Evolutionary conservation across 2,888 invertebrate species (phyloP), one percentile per base, ranked within the genome.

Genomic region (Willowsia nigromaculata): DNA sequence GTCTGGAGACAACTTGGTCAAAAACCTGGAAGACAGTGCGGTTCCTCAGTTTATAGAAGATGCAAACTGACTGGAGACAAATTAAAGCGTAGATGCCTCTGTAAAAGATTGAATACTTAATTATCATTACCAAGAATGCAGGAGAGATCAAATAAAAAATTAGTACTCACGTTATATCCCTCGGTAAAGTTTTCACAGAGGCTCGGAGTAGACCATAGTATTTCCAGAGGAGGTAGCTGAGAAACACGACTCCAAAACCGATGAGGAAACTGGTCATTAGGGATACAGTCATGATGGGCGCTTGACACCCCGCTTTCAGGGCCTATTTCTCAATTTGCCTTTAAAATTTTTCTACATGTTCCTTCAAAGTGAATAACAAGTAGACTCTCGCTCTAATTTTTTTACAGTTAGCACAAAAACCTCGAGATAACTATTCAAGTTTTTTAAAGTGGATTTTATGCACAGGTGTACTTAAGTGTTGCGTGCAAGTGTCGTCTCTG

Each of bases 21-120:
- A 98, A 98, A 78, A 98, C 95, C 91, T 97, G 96, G 0, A 96
- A 96, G 91, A 98, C 95, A 1, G 96, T 96, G 56, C 95, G 94
- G 93, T 97, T 96, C 93, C 96, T 96, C 88, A 95, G 96, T 80
- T 96, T 95, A 22, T 43, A 25, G 3, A 9, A 47, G 65, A 37
- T 5, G 9, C 33, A 22, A n/a, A 37, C 65, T 7, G 43, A 9
- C 68, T 87, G 80, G 0, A 87, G 22, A 3, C 18, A 43, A 1
- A 50, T 7, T 13, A 87, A 9, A 13, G 13, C 25, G 13, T 81
- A 68, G 2, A 81, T n/a, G 18, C 80, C 87, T 30, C 87, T 87
- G 71, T 37, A 80, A 80, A 27, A n/a, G n/a, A n/a, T n/a, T n/a
- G n/a, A n/a, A n/a, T n/a, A n/a, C n/a, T n/a, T n/a, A n/a, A n/a